Evolutionary conservation across 2,888 invertebrate species (phyloP), one percentile per base, ranked within the genome.

Genomic region (Pollenia amentaria): DNA sequence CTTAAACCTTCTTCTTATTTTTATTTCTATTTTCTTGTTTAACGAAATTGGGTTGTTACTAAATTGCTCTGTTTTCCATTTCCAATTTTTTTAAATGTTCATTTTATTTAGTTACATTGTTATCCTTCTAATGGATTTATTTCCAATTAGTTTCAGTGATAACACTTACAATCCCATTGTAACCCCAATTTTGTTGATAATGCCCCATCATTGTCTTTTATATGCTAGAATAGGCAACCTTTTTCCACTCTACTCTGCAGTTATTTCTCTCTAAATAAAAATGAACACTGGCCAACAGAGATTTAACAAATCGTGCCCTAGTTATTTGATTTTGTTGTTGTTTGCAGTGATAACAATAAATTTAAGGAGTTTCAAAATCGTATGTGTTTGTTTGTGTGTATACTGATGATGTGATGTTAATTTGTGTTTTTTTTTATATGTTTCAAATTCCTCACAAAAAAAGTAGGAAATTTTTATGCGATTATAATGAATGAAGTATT

Each of bases 251-350:
- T 62, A 9, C 12, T 70, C 38, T 62, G 9, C 12, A 62, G 7
- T 70, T 62, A 21, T 40, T 38, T 9, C 2, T 14, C 0, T 14
- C 29, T 21, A 48, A 38, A 62, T 1, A 51, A 18, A 42, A 44
- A 44, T 44, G 40, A 51, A 55, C 46, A 18, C 62, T 69, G n/a
- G 55, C 57, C 57, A 65, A 18, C 67, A 76, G 18, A 82, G 60
- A 83, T 87, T 84, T 65, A 73, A 46, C 76, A 84, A 76, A 72
- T 80, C 84, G 80, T 87, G 84, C 84, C 87, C 87, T 77, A 87
- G 72, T 79, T 78, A 70, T 69, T 82, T 60, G 38, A 57, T 78
- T 75, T 75, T 40, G 18, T 67, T 78, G 48, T 42, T 70, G 16
- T 65, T n/a, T 14, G n/a, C 14, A 14, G 14, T 42, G 4, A 29